A percentile compares a stretch with the other conserved stretches of the same genome.
Conservation (phyloP, 1,140 invertebrate genomes). For the Lycorma delicatula region DNA sequence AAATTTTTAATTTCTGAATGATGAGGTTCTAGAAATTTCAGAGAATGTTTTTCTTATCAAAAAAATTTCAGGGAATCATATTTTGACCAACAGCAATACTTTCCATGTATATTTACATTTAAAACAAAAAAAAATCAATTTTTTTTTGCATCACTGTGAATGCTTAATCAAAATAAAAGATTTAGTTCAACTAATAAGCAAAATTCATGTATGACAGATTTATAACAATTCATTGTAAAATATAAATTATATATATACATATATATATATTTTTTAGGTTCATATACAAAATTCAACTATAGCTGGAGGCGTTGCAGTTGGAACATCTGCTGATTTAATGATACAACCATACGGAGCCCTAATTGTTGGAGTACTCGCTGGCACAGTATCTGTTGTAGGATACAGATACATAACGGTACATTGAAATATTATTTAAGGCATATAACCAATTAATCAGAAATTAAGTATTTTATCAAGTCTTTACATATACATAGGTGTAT, state of each 20-base stretch:
- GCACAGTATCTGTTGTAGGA: slow-evolving; percentile 72
- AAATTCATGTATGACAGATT: neutral
- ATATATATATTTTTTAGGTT: slow-evolving; percentile 42
- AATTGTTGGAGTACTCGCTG: slow-evolving; percentile 70
- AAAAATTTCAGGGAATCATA: too few relatives aligned
- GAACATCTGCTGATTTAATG: slow-evolving; percentile 61
- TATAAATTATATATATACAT: too few relatives aligned
- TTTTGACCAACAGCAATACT: too few relatives aligned
- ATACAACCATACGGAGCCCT: slow-evolving; percentile 80
- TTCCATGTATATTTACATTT: too few relatives aligned
- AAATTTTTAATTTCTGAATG: too few relatives aligned
- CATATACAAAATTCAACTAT: slow-evolving; percentile 85
- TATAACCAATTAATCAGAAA: too few relatives aligned
- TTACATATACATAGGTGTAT: too few relatives aligned
- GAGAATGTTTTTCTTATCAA: too few relatives aligned
- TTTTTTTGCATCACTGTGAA: neutral
- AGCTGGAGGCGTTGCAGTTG: slow-evolving; percentile 66
- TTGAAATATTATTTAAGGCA: too few relatives aligned
- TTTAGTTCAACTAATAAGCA: neutral
- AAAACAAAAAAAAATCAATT: too few relatives aligned
- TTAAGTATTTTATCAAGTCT: too few relatives aligned
- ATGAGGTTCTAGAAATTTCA: too few relatives aligned
- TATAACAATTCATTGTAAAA: neutral
- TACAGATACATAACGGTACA: slow-evolving; percentile 80
- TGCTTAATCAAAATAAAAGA: neutral